Evolutionary conservation across 2,888 invertebrate species (phyloP), one percentile per base, ranked within the genome.

Genomic region (Pristionchus japonicus): DNA sequence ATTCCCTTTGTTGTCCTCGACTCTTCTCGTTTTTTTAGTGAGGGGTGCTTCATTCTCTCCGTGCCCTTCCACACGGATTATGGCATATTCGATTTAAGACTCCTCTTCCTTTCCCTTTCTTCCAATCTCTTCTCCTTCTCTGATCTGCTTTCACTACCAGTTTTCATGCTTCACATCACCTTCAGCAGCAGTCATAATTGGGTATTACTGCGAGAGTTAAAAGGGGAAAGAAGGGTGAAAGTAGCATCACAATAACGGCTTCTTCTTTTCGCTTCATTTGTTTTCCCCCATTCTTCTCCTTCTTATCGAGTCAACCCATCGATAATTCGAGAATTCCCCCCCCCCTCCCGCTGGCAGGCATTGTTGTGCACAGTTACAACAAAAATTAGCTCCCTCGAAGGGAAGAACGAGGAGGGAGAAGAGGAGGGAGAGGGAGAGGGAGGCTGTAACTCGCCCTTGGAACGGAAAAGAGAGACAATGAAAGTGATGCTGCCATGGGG

Each of bases 91-190:
- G 43, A 77, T 77, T 77, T 77, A 77, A 77, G 77, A 77, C 77
- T 77, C 77, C n/a, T n/a, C n/a, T n/a, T 37, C 37, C 70, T 37
- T 23, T 57, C 23, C 57, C 67, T 67, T 67, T 9, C 64, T 20
- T 31, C 23, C 34, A 34, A n/a, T 67, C 67, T n/a, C 40, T 20
- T 37, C 20, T 70, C 17, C 37, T 37, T n/a, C 70, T 43, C 43
- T 77, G 74, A 77, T 77, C 74, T 43, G n/a, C 77, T 77, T 77
- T 43, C 77, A 47, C 77, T 77, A 77, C 77, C 77, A 40, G 77
- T 77, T 77, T 27, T 27, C 57, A 13, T 43, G n/a, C 43, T 77
- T 27, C 37, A 23, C 27, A 34, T 13, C 34, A 67, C 11, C 34
- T n/a, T 17, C 9, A 43, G 43, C 9, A 15, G 17, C 57, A 43